Evolutionary conservation across 2,888 invertebrate species (phyloP), one percentile per base, ranked within the genome.

Genomic region (Caenorhabditis macrosperma): DNA sequence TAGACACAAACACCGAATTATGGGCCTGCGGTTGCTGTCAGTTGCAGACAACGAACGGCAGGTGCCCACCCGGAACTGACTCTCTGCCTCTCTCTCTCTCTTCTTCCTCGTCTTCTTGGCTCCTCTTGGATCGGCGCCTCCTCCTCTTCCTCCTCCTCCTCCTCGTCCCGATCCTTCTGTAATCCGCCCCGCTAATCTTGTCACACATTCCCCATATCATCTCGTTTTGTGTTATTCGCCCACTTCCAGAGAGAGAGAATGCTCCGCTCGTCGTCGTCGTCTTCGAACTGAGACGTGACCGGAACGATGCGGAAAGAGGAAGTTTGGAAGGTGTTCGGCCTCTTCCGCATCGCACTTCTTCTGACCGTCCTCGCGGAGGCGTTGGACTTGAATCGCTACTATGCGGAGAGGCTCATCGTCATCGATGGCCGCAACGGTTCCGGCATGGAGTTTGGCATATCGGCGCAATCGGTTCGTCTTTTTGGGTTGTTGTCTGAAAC

Each of bases 361-460:
- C 6, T 1, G 26, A 26, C 48, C 72, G 7, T n/a, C n/a, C n/a
- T n/a, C n/a, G 33, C 44, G 20, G 57, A 57, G 24, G 48, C 41
- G 20, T 72, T 72, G 48, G 64, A 72, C 64, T n/a, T 64, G 57
- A 35, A 35, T 0, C 22, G 30, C 15, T 72, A 72, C 48, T 72
- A 72, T 46, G 35, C 46, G 9, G 57, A 64, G 1, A 10, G 72
- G 26, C 26, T 61, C 5, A n/a, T 63, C 20, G 22, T 64, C 15
- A n/a, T 15, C 3, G 20, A 55, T 6, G 10, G 2, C 0, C 15
- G n/a, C 7, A 35, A 64, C 17, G 20, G 24, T n/a, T 30, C 30
- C 0, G 28, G 33, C 28, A 60, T 17, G 24, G 15, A 55, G n/a
- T 72, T 57, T 28, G 48, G 2, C n/a, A 28, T 44, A 9, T 15